Base-by-base conservation (phyloP, 2,113 vertebrate species). In the Gallinago media region DNA sequence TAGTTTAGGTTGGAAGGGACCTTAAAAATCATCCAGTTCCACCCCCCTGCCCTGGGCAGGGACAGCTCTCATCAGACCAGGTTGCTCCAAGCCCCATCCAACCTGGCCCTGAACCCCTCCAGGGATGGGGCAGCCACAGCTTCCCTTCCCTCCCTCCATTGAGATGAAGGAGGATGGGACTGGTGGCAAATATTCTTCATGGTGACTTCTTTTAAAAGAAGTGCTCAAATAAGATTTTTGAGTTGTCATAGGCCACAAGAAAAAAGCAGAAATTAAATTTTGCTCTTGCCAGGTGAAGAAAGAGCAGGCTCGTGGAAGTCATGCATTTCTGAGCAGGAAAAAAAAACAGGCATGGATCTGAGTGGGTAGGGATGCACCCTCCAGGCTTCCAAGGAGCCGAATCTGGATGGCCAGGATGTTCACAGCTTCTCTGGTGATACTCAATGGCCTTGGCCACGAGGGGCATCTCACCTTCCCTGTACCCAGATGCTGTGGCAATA, bases 341-440 rank as follows among this genome's bases (percentile, higher is more conserved):
- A 81, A 81, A 81, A 12, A 25, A 19, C 47, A 17, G 36, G 12
- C 5, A 8, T 16, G 17, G 32, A 70, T 22, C 17, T 15, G 17
- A 23, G 12, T 3, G 44, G 13, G 25, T 9, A 34, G 7, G 11
- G 6, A 4, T 55, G 54, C 1, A 31, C 38, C 36, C 54, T 73
- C 15, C 1, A 5, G 50, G 6, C 15, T 68, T 1, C 1, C 3
- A 4, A 63, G 5, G 5, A 29, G 32, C 2, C 3, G 5, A 78
- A 15, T 26, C 7, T 2, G 59, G 71, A 26, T 3, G 19, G 40
- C 16, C 2, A 20, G 38, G 68, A 32, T 0, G 6, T 23, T n/a
- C 3, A 1, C 27, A 62, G 66, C 21, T 40, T 47, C 34, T 75
- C 40, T 2, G 1, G 19, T 0, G 2, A 18, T 49, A 31, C 27